Evolutionary conservation across 2,113 vertebrate genomes (phyloP), one percentile per base, ranked within the genome.

Genomic region (Otocyon megalotis): DNA sequence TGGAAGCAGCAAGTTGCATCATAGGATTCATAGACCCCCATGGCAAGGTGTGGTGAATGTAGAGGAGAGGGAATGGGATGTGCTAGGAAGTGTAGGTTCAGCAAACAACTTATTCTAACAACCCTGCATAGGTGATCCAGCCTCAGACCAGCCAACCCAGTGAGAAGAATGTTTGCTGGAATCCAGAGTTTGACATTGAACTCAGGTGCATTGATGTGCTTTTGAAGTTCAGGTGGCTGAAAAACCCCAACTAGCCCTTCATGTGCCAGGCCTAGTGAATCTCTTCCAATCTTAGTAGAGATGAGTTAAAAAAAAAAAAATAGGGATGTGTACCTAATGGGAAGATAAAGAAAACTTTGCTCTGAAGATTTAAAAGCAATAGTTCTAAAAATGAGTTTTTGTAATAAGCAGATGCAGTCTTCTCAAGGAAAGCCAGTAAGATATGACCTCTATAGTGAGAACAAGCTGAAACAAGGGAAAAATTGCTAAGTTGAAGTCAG

Each of bases 291-390:
- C 77, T 93, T 71, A 62, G 37, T 86, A 81, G 84, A 56, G 9
- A 85, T 94, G 65, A 69, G n/a, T 65, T 20, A 54, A 37, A 65
- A 72, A 72, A 17, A 76, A 76, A 48, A 63, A 63, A 63, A 24
- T 14, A 30, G 74, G 74, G 74, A 30, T 6, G 8, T 76, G 74
- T 76, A 50, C 6, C 48, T 63, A 26, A 54, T 72, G 62, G 43
- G 17, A 62, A 67, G 74, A 83, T 87, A 94, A 81, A 88, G 65
- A 87, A 56, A 83, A 58, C 43, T 12, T 69, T 92, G 35, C 54
- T 85, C 62, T 93, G 90, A 83, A 67, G 60, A 86, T 95, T 97
- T 92, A 84, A n/a, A 94, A 86, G 77, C 84, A 94, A 84, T 71
- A 82, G 69, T 76, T 72, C 63, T 95, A 30, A 88, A 95, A 92